A percentile compares a stretch with the other conserved stretches of the same genome.
These are phyloP conservation scores for Muscicapa striata DNA, from an alignment of 2,797 vertebrate genomes.

Conservation along the genomic window DNA sequence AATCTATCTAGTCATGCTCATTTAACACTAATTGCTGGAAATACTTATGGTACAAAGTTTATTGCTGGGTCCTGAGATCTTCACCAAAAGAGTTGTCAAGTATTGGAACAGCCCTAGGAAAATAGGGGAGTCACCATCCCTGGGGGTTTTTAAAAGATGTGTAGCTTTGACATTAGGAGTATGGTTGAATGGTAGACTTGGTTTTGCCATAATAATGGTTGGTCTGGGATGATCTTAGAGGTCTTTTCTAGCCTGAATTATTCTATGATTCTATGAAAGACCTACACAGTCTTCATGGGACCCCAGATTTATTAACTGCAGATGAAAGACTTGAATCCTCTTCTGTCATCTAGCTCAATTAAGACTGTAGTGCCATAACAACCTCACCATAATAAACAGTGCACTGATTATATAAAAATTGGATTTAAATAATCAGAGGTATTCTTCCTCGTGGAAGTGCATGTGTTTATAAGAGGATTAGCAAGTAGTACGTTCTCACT, in stretches of 20 bases:
- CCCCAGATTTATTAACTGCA: neutral
- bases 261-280: neutral
- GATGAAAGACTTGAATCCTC: neutral
- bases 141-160: neutral
- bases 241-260: neutral
- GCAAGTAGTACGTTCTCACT: neutral
- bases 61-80: neutral
- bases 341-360: neutral
- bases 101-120: neutral
- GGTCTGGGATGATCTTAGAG: neutral
- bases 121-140: neutral
- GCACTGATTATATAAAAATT: neutral
- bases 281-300: neutral
- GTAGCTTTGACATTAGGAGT: neutral
- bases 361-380: neutral
- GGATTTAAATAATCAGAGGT: neutral
- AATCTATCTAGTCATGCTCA: neutral
- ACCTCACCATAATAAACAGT: neutral
- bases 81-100: neutral
- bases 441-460: neutral
- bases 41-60: neutral
- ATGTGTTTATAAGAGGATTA: constrained; percentile 11
- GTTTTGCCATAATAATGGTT: neutral
- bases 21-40: neutral
- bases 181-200: neutral